Conservation (phyloP, 2,888 invertebrate species). For the Leistus spinibarbis region DNA sequence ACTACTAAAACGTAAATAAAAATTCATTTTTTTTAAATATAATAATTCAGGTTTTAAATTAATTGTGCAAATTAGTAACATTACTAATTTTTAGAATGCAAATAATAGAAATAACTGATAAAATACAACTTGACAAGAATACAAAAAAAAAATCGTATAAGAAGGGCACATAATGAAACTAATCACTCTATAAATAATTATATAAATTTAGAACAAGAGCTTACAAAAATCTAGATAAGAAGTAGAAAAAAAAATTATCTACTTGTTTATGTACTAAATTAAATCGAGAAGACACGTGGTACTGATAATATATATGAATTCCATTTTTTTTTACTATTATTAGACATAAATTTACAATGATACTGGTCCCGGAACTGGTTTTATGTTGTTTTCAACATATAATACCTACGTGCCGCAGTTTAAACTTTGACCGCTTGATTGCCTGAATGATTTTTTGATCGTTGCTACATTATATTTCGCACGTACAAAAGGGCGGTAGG, state of each 20-base stretch:
- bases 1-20: no score
- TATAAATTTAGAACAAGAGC: slow-evolving; percentile 6
- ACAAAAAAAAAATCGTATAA: not conserved
- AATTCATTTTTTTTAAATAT: no score
- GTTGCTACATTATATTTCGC: not conserved
- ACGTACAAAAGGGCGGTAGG: slow-evolving; percentile 1
- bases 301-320: slow-evolving; percentile 18
- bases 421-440: not conserved
- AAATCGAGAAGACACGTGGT: slow-evolving; percentile 14
- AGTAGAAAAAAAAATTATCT: not conserved
- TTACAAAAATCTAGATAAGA: not conserved
- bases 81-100: no score
- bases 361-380: not conserved
- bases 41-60: no score
- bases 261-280: slow-evolving; percentile 18
- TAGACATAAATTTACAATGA: not conserved
- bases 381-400: not conserved
- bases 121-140: no score
- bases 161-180: not conserved
- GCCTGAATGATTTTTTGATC: not conserved
- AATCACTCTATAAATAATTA: not conserved
- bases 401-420: not conserved
- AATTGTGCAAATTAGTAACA: no score
- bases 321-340: not conserved
- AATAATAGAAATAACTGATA: no score